Conservation (phyloP, 2,888 invertebrate species). For the Pteria penguin region DNA sequence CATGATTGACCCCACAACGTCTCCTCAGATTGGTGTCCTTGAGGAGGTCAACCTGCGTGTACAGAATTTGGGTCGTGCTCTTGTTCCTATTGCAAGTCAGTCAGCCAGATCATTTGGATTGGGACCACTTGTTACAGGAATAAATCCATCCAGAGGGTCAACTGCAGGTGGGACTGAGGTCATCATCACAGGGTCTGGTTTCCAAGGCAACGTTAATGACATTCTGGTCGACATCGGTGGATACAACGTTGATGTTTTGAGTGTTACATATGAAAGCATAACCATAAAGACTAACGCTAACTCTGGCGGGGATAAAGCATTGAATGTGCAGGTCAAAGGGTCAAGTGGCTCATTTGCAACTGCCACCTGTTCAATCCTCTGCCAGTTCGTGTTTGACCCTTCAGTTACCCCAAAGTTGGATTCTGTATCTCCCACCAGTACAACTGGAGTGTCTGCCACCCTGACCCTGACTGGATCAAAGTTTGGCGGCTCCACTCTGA, state of each 20-base stretch:
- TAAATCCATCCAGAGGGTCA: constrained; percentile 49
- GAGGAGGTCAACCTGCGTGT: constrained; percentile 49
- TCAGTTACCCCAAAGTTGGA: constrained; percentile 53
- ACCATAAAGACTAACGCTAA: constrained; percentile 37
- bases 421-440: constrained; percentile 46
- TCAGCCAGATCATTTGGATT: constrained; percentile 52
- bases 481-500: constrained; percentile 39
- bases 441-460: constrained; percentile 48
- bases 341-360: constrained; percentile 38
- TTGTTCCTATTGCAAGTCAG: constrained; percentile 41
- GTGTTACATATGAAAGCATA: constrained; percentile 55
- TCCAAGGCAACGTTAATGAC: constrained; percentile 47
- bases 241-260: constrained; percentile 50
- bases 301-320: constrained; percentile 26
- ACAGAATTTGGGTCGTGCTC: constrained; percentile 55
- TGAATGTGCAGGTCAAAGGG: constrained; percentile 32
- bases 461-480: constrained; percentile 56
- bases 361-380: constrained; percentile 53
- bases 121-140: constrained; percentile 49
- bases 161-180: constrained; percentile 52
- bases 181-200: constrained; percentile 61
- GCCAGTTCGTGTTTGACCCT: constrained; percentile 51
- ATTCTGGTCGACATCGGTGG: constrained; percentile 52
- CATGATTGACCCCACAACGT: constrained; percentile 41
- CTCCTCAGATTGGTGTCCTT: constrained; percentile 49